These are phyloP conservation scores for Drosophila mayaguana DNA, from an alignment of 2,888 invertebrate species.

Conservation along the genomic window DNA sequence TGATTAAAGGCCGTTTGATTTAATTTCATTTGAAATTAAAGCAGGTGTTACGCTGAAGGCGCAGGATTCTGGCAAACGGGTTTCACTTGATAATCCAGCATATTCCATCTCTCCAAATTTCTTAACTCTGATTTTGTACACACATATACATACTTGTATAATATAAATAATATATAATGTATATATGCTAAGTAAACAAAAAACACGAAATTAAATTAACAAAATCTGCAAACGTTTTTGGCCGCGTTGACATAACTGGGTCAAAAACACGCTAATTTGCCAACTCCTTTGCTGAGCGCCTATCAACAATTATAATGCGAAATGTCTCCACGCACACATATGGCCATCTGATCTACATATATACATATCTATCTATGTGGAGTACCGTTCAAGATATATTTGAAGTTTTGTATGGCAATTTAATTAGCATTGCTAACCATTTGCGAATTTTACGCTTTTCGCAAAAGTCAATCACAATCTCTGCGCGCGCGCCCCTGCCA, in stretches of 20 bases:
- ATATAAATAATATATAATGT: slow-evolving; percentile 2
- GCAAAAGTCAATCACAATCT: slow-evolving; percentile 55
- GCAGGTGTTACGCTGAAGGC: not conserved
- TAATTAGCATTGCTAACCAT: slow-evolving; percentile 64
- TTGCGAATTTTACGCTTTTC: slow-evolving; percentile 44
- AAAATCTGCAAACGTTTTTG: slow-evolving; percentile 27
- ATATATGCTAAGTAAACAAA: not conserved
- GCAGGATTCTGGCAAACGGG: slow-evolving; percentile 22
- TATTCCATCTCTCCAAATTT: not conserved
- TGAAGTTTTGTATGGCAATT: slow-evolving; percentile 42
- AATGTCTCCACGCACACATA: slow-evolving; percentile 14
- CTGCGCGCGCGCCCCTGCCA: not conserved
- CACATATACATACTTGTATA: not conserved
- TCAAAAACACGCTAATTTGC: slow-evolving; percentile 59
- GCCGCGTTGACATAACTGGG: slow-evolving; percentile 49
- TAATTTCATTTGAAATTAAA: slow-evolving; percentile 7
- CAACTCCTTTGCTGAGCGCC: slow-evolving; percentile 47
- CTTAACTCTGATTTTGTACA: not conserved
- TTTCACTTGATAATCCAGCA: slow-evolving; percentile 3
- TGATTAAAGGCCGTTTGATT: slow-evolving; percentile 31
- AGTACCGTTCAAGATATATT: slow-evolving; percentile 9
- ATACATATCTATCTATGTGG: slow-evolving; percentile 10
- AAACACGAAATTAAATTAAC: slow-evolving; percentile 19
- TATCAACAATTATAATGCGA: slow-evolving; percentile 27
- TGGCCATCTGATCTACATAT: slow-evolving; percentile 5